Base-by-base conservation (phyloP, 2,888 invertebrate genomes). In the Eucriotettix oculatus region DNA sequence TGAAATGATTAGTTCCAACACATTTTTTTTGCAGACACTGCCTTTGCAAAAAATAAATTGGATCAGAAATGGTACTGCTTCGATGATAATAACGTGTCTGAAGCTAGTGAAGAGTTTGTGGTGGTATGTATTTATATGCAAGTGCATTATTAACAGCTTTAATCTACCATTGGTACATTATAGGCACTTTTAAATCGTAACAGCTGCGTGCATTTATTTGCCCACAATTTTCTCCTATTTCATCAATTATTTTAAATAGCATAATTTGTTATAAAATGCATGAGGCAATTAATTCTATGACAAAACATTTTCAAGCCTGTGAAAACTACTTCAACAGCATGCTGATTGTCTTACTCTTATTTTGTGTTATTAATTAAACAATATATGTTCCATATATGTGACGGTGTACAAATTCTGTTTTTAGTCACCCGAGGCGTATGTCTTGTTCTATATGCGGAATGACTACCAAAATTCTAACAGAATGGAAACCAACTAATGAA, bases 11-110 rank as follows among this genome's bases (percentile, higher is more conserved):
- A 29, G 29, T 29, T 29, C 29, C 29, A 29, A 5, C 7, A 29
- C 29, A 5, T 29, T 29, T 29, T 29, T 29, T 59, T 68, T 67
- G 16, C 68, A 76, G 76, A 79, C 67, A 79, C 78, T 2, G 78
- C 79, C 1, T 77, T 71, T 68, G 75, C 73, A 40, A 73, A 74
- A 67, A 77, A 78, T 67, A 70, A 72, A 58, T 68, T 72, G 17
- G 70, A 71, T 56, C 66, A 69, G 7, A 65, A 69, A 43, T 79
- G 79, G 79, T 75, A 76, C 67, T 70, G 74, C 64, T 79, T 77
- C 68, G 78, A 79, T 68, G 79, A 79, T 65, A 73, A 73, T 48
- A 71, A 68, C 64, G 78, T 78, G 5, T 68, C 73, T 0, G 65
- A 67, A 29, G 68, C 72, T 16, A 66, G 67, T 16, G 74, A 74